Percentiles rank a stretch among this genome's conserved stretches.
Conservation (phyloP, 2,888 invertebrate species). For the Camponotus fellah region DNA sequence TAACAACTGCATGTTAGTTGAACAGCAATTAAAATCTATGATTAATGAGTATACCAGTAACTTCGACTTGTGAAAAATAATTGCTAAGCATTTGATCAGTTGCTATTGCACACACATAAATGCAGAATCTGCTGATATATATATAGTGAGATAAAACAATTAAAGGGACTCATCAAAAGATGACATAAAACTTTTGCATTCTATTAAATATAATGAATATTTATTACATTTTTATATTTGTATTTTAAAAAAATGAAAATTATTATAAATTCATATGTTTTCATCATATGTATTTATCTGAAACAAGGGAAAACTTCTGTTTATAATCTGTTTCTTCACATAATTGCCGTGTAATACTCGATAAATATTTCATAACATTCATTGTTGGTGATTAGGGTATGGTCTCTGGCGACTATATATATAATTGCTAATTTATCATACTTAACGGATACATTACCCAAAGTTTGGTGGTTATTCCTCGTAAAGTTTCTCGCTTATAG, state of each 20-base stretch:
- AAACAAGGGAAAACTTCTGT: not conserved
- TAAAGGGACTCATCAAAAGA: not conserved
- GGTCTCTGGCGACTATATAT: conserved; percentile 1
- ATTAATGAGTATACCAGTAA: not conserved
- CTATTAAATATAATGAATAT: not conserved
- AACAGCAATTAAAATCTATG: conserved; percentile 19
- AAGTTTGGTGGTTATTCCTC: conserved; percentile 21
- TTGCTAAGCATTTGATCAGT: not conserved
- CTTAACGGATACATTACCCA: conserved; percentile 25
- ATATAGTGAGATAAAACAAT: not conserved
- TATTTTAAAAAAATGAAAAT: not conserved
- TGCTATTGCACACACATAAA: not conserved
- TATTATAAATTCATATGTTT: not conserved
- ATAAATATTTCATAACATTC: conserved; percentile 24
- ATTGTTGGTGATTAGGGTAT: conserved; percentile 16
- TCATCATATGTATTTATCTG: not conserved
- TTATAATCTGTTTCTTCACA: not conserved
- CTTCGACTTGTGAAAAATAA: not conserved
- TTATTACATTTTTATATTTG: not conserved
- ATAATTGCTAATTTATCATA: conserved; percentile 46
- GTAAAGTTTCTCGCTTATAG: conserved; percentile 1
- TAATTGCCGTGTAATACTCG: not conserved
- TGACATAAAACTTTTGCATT: not conserved
- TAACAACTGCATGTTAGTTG: conserved; percentile 8
- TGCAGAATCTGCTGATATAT: not conserved